phyloP scores from a whole-genome alignment of 1,140 invertebrate genomes.

The Mya arenaria region DNA sequence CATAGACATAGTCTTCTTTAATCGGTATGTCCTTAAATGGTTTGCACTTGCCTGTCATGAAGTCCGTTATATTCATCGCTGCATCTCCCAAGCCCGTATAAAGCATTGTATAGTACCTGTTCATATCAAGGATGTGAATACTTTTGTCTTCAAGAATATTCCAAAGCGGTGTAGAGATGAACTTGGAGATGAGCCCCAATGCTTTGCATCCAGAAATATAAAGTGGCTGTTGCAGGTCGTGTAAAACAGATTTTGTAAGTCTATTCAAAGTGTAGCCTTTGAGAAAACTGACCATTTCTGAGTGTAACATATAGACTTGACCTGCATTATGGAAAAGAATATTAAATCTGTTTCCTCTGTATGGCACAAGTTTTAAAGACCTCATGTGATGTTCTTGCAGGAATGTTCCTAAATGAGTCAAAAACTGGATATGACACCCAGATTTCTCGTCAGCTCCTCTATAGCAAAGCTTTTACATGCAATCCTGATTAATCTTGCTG shows the following conservation, averaged over 20 bases:
- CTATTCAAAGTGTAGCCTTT: not conserved
- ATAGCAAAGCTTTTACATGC: not conserved
- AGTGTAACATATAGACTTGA: not conserved
- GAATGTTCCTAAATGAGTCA: not conserved
- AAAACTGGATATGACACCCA: not conserved
- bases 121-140: no score
- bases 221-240: no score
- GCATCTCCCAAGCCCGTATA: not conserved
- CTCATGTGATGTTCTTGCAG: not conserved
- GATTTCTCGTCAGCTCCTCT: not conserved
- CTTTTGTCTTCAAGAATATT: no score
- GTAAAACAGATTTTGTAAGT: no score
- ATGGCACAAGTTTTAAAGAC: constrained; percentile 6
- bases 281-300: not conserved
- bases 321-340: constrained; percentile 46
- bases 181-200: no score
- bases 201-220: no score
- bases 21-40: constrained; percentile 14
- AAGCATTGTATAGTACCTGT: not conserved
- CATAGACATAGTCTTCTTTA: constrained; percentile 31
- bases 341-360: constrained; percentile 41
- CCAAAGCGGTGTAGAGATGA: no score
- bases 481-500: not conserved
- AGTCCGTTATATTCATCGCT: constrained; percentile 7
- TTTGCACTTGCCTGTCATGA: constrained; percentile 3